A percentile compares a stretch with the other conserved stretches of the same genome.
These are phyloP conservation scores for Sardina pilchardus DNA, from an alignment of 2,113 vertebrate genomes.

Conservation along the genomic window DNA sequence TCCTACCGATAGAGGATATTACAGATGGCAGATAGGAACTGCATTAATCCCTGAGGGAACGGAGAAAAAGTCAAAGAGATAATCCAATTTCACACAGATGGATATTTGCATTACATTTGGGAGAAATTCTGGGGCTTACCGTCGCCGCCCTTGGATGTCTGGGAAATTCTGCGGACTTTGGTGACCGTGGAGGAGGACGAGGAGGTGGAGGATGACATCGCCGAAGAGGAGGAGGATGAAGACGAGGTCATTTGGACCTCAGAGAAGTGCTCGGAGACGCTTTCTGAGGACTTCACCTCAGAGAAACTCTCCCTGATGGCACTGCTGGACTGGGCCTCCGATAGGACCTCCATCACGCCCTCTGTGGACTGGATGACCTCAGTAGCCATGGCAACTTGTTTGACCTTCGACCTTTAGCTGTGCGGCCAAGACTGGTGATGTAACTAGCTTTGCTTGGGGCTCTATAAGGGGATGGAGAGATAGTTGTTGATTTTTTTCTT, in stretches of 20 bases:
- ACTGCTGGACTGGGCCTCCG: conserved; percentile 21
- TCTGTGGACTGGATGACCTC: conserved; percentile 46
- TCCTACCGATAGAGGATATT: background rate
- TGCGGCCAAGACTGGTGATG: background rate
- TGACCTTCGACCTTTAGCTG: background rate
- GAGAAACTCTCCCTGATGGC: conserved; percentile 40
- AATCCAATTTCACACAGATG: background rate
- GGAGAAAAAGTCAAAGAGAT: conserved; percentile 5
- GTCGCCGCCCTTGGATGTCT: conserved; percentile 47
- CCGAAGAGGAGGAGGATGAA: conserved; percentile 35
- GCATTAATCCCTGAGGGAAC: background rate
- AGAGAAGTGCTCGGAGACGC: conserved; percentile 38
- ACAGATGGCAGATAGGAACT: conserved; percentile 16
- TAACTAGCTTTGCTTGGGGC: background rate
- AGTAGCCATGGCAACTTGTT: conserved; percentile 44
- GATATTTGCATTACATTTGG: background rate
- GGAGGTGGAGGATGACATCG: conserved; percentile 20
- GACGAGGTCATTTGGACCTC: conserved; percentile 51
- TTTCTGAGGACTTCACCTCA: conserved; percentile 27
- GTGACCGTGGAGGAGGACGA: conserved; percentile 41
- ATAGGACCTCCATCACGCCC: conserved; percentile 45
- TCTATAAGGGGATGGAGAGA: background rate
- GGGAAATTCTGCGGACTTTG: conserved; percentile 50
- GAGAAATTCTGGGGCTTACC: conserved; percentile 39
- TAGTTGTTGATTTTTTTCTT: background rate